Base-by-base conservation (phyloP, 2,797 vertebrate genomes). In the Eulemur mongoz region DNA sequence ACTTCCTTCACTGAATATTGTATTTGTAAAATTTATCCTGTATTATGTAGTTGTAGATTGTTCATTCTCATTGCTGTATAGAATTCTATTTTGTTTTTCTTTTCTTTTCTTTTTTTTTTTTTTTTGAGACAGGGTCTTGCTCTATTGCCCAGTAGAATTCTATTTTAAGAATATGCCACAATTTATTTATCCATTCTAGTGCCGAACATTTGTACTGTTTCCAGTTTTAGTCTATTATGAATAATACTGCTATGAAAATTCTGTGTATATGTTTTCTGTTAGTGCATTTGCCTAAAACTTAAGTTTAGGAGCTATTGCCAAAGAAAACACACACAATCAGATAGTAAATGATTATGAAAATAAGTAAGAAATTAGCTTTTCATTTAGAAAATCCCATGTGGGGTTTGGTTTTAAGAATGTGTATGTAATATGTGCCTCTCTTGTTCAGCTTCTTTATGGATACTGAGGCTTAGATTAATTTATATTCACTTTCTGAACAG, bases 321-420 rank as follows among this genome's bases (percentile, higher is more conserved):
- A 61, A 52, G 61, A 50, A 70, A 78, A 70, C 54, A 48, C n/a
- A 70, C 59, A 57, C 15, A 59, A 61, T 89, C 48, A 52, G 7
- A 45, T 76, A 73, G 57, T 73, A 86, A 95, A 57, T 81, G 10
- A 54, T 92, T 69, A 18, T 80, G 57, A 78, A 70, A 89, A 78
- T 92, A 83, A 59, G 54, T 70, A 75, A 78, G 43, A 92, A 70
- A 61, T 89, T 78, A 63, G 13, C 35, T 92, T 95, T 88, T 70
- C 23, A 70, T 70, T 63, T 83, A 61, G 11, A 38, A 43, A 89
- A 67, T 61, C 50, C 61, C 75, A 7, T 45, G 43, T 89, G 30
- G 67, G 30, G 5, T 45, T 82, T 89, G 35, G 7, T 54, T 82
- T 89, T 89, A 52, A 83, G 43, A 89, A 69, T 70, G 72, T 12